Base-by-base conservation (phyloP, 2,113 vertebrate species). In the Trematocara marginatum region DNA sequence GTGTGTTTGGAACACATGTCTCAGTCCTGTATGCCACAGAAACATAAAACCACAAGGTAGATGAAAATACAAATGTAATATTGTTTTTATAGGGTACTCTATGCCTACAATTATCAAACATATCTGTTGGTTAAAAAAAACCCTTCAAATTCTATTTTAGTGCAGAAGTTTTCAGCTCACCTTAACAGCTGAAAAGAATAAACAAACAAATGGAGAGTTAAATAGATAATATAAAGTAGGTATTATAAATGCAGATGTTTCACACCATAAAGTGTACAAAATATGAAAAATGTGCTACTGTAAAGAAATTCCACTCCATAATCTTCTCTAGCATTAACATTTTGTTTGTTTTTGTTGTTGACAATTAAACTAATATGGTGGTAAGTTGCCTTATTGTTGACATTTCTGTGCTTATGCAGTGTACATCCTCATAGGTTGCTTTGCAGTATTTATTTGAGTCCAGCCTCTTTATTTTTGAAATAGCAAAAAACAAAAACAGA, bases 1-100 rank as follows among this genome's bases (percentile, higher is more conserved):
- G 92, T 92, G 84, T 69, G 78, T 85, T 83, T 61, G 64, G 86
- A 91, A 79, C 81, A 89, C 79, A 83, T 86, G 90, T 83, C 76
- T 76, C 83, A 42, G 29, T 74, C 89, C 47, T 35, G 82, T 90
- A 87, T 90, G 92, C 61, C 76, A 85, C 71, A 3, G 29, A 45
- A 82, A 86, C 80, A 89, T 88, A 79, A 79, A 88, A 80, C 66
- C 59, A 88, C 82, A 57, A n/a, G 82, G 34, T 12, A 20, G 53
- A 86, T 34, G 56, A 86, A 78, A 18, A 79, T 54, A 49, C 15
- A 31, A 49, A 80, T 42, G 12, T 76, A 23, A 52, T 51, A 56
- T 16, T 81, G 26, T 76, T 49, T 76, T 47, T 18, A 76, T 31
- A 76, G 42, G 31, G 26, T 31, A 31, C 42, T 29, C 26, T 76